Conservation (phyloP, 2,888 invertebrate species). For the Andrena bucephala region DNA sequence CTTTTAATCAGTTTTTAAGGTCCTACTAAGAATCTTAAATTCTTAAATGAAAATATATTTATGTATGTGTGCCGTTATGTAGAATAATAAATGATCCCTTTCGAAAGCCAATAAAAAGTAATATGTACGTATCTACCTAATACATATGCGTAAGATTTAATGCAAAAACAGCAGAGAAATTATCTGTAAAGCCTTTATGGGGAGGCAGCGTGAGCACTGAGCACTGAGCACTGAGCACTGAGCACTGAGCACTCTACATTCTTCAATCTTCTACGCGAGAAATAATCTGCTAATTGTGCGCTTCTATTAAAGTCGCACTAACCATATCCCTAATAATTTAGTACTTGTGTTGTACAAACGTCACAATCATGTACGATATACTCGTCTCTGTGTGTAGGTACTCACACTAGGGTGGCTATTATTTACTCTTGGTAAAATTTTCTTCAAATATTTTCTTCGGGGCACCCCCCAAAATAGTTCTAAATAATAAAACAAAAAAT, state of each 20-base stretch:
- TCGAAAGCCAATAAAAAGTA: not conserved
- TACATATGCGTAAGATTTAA: not conserved
- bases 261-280: slow-evolving; percentile 20
- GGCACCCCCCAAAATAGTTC: no score
- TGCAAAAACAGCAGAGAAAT: not conserved
- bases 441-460: no score
- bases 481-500: no score
- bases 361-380: no score
- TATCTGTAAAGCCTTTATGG: slow-evolving; percentile 9
- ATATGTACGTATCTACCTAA: not conserved
- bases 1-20: no score
- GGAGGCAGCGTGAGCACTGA: not conserved
- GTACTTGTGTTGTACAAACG: not conserved
- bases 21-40: no score
- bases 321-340: not conserved
- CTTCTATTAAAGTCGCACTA: slow-evolving; percentile 22
- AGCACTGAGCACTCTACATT: not conserved
- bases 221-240: not conserved
- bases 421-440: no score
- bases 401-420: no score
- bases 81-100: not conserved
- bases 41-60: no score
- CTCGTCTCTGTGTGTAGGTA: no score
- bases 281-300: slow-evolving; percentile 34
- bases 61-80: not conserved